Conservation (phyloP, 2,113 vertebrate species). For the Aramus guarauna region DNA sequence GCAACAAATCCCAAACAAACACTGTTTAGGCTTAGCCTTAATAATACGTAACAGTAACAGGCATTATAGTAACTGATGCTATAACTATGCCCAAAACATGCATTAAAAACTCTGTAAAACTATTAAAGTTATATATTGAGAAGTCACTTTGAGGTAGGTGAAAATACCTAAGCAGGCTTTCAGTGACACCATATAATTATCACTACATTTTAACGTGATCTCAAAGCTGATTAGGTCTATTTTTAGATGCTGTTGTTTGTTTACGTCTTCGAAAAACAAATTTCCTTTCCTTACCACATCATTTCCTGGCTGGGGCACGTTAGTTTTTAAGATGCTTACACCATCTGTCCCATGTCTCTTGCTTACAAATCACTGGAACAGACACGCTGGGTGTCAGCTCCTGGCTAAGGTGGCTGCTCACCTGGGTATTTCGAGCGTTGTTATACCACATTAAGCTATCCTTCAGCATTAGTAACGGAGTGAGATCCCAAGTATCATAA, state of each 20-base stretch:
- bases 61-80: not conserved
- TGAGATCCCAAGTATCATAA: not conserved
- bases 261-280: not conserved
- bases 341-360: not conserved
- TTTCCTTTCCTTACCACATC: not conserved
- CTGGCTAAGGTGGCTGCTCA: not conserved
- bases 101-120: not conserved
- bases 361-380: not conserved
- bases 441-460: not conserved
- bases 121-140: not conserved
- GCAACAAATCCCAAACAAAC: not conserved
- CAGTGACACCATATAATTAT: not conserved
- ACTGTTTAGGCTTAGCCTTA: not conserved
- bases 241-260: not conserved
- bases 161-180: not conserved
- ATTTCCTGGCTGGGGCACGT: not conserved
- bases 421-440: not conserved
- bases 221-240: conserved; percentile 13
- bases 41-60: not conserved
- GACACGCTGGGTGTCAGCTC: not conserved
- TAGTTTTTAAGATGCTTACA: not conserved
- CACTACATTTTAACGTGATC: not conserved
- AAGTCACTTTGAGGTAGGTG: not conserved
- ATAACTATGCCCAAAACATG: not conserved
- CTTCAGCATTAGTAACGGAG: not conserved